Base-by-base conservation (phyloP, 2,113 vertebrate species). In the Acrocephalus arundinaceus region DNA sequence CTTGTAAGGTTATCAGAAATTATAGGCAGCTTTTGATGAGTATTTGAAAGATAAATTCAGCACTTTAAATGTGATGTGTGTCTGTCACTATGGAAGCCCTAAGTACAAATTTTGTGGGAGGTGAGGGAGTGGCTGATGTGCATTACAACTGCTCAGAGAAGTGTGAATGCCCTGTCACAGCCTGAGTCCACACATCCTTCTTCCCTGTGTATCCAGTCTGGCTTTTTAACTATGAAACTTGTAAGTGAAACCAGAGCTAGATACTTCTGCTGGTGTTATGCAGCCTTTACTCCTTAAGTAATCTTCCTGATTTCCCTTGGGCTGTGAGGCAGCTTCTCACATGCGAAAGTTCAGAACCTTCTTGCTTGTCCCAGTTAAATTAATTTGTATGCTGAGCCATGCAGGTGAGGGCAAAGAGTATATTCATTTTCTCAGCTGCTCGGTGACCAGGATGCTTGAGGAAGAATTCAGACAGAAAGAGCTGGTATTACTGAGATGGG, bases 381-480 rank as follows among this genome's bases (percentile, higher is more conserved):
- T 77, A 73, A 94, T 81, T 66, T 85, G 65, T 89, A 93, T 89
- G 71, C 86, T 72, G 74, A 95, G 57, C 81, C 92, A 87, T 7
- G 71, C 85, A 93, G 92, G 85, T 79, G 70, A 76, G 74, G 74
- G 70, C 55, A 55, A 33, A 86, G 63, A 87, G 9, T 78, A 43
- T 1, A 81, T 87, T 86, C n/a, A 61, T 86, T 30, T 55, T 63
- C 66, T 79, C 52, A 89, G 84, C 85, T 96, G 85, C 78, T 89
- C 15, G 31, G 68, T 85, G 87, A 48, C 81, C 73, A 82, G 71
- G 66, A 75, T 72, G 58, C 48, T 85, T 52, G 63, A 67, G 70
- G 65, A 95, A 65, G 52, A 93, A 72, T 55, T 93, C 77, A 85
- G 55, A 78, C 23, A 82, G 73, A 76, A 76, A 3, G 9, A 74